Conservation (phyloP, 2,888 invertebrate species). For the Phoenoteleia sp. region DNA sequence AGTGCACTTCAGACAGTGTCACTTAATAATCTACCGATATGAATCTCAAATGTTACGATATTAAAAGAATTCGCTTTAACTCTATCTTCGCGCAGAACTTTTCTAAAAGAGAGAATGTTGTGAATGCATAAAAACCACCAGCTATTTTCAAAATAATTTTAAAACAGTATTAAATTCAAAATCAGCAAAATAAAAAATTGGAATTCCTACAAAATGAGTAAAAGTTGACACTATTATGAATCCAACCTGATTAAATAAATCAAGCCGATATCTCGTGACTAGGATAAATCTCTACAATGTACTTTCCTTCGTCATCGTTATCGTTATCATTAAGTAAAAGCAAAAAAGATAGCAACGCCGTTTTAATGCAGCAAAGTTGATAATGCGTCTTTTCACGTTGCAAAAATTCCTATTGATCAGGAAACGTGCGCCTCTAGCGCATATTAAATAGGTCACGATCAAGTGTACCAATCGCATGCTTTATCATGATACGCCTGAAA, state of each 20-base stretch:
- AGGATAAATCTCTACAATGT: background rate
- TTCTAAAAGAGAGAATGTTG: too few relatives aligned
- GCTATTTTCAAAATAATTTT: too few relatives aligned
- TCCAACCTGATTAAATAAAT: background rate
- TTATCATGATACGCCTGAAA: conserved; percentile 40
- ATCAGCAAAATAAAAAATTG: too few relatives aligned
- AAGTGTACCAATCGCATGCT: conserved; percentile 24
- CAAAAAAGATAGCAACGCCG: conserved; percentile 7
- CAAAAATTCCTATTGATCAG: conserved; percentile 49
- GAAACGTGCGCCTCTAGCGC: conserved; percentile 17
- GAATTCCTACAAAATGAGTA: background rate
- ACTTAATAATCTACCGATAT: conserved; percentile 36
- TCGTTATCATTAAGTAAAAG: background rate
- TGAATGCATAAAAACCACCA: too few relatives aligned
- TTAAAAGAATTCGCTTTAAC: conserved; percentile 10
- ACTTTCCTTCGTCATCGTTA: background rate
- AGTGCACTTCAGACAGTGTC: conserved; percentile 7
- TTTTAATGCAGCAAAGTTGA: conserved; percentile 20
- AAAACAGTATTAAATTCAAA: background rate
- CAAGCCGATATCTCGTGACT: background rate
- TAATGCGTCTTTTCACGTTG: conserved; percentile 3
- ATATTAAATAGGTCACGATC: conserved; percentile 50
- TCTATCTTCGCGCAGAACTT: conserved; percentile 8
- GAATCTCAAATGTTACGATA: background rate
- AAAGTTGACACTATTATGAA: too few relatives aligned